Evolutionary conservation across 2,888 invertebrate species (phyloP), one percentile per base, ranked within the genome.

Genomic region (Acanthosepion esculentum): DNA sequence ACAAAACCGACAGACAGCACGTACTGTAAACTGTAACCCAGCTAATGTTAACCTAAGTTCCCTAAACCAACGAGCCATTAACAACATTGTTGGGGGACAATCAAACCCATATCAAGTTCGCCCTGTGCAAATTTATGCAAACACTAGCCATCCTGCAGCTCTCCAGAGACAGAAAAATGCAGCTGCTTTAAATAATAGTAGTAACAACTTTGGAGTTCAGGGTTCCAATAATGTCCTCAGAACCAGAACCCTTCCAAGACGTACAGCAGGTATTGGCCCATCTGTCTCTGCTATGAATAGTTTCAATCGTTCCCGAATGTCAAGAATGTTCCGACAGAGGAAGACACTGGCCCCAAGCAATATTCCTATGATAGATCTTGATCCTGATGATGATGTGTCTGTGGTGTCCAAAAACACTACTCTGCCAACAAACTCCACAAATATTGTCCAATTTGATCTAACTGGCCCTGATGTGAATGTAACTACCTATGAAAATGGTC

Each of bases 381-480:
- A 78, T 78, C 78, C 78, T n/a, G 78, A 78, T 78, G 78, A 78
- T n/a, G 78, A 78, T 15, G 93, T 93, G 50, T 48, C 93, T 48
- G 93, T 53, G n/a, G 93, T 53, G n/a, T 48, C 48, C 20, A 93
- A 93, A 20, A 26, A 23, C 7, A 18, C 93, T 0, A 50, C 48
- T 26, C 50, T 26, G 18, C 26, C 93, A n/a, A 53, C 93, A 93
- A 53, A 53, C 6, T 48, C 93, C 7, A 93, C 93, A n/a, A 53
- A 93, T 26, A 48, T 93, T 23, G 93, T 93, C 53, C 93, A 93
- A n/a, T 93, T 93, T 93, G 93, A 93, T 93, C 18, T 93, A n/a
- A 93, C 93, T 53, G 53, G 53, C 48, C 93, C 93, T 29, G 93
- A 93, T n/a, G n/a, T 93, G 50, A 93, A 93, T 53, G 53, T 93